These are phyloP conservation scores for Dendrocincla fuliginosa DNA, from an alignment of 2,797 vertebrate genomes.

Conservation along the genomic window DNA sequence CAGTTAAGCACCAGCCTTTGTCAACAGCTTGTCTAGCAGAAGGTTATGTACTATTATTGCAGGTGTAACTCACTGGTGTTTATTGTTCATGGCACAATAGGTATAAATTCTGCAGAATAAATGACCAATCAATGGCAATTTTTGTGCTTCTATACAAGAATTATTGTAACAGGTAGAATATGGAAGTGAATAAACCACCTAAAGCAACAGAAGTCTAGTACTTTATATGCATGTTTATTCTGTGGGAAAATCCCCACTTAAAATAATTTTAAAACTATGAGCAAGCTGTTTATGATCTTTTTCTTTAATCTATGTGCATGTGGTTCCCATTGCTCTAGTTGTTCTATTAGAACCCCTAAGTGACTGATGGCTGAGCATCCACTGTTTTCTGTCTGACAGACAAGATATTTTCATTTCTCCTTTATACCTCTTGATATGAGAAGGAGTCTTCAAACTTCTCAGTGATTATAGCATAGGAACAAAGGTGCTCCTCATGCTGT, in stretches of 20 bases:
- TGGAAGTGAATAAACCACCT: neutral
- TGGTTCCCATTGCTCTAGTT: fast-evolving
- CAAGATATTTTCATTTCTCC: neutral
- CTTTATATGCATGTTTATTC: neutral
- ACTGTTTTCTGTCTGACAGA: neutral
- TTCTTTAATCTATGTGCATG: fast-evolving
- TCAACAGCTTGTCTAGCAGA: neutral
- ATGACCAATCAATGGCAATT: neutral
- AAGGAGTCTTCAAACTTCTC: neutral
- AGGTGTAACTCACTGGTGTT: neutral
- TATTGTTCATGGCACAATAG: neutral
- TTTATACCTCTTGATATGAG: neutral
- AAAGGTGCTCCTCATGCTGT: neutral
- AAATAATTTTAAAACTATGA: neutral
- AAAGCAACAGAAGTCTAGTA: neutral
- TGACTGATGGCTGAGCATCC: neutral
- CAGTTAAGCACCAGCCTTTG: neutral
- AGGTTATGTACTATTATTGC: neutral
- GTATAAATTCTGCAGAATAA: neutral
- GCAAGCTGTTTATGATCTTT: neutral
- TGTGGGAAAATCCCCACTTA: too few species aligned
- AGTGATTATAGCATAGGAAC: neutral
- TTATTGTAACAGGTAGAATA: neutral
- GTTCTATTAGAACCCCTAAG: neutral
- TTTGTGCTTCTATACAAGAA: neutral